phyloP scores from a whole-genome alignment of 2,797 vertebrate species.

The Rhyacichthys aspro region DNA sequence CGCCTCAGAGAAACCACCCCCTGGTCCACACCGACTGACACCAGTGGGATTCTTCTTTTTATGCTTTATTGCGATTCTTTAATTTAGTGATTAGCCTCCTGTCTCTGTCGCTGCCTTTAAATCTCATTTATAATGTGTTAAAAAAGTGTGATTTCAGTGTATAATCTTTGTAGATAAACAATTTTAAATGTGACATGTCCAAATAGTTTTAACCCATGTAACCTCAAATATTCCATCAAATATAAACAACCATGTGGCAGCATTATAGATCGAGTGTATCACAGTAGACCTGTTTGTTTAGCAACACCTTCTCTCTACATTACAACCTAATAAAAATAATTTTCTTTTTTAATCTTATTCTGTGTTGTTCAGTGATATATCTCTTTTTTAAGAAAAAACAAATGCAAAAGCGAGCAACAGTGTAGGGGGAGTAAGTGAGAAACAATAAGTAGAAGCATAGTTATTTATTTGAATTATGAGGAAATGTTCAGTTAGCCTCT shows the following conservation, averaged over 20 bases:
- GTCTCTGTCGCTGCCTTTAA: background rate
- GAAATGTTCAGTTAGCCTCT: constrained; percentile 80
- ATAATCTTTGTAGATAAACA: background rate
- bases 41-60: background rate
- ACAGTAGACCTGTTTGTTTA: background rate
- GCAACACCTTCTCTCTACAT: no score
- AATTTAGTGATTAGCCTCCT: no score
- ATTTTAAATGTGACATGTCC: background rate
- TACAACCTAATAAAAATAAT: background rate
- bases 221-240: background rate
- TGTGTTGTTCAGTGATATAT: background rate
- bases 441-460: constrained; percentile 73
- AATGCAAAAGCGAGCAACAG: constrained; percentile 6
- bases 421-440: constrained; percentile 44
- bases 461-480: constrained; percentile 92
- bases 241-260: no score
- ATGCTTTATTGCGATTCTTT: no score
- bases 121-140: background rate
- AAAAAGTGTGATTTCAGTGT: background rate
- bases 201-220: background rate
- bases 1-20: constrained; percentile 49
- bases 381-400: background rate
- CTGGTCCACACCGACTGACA: constrained; percentile 58
- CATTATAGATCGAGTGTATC: no score
- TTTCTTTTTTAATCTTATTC: background rate